Evolutionary conservation across 2,888 invertebrate species (phyloP), one percentile per base, ranked within the genome.

Genomic region (Merodon equestris): DNA sequence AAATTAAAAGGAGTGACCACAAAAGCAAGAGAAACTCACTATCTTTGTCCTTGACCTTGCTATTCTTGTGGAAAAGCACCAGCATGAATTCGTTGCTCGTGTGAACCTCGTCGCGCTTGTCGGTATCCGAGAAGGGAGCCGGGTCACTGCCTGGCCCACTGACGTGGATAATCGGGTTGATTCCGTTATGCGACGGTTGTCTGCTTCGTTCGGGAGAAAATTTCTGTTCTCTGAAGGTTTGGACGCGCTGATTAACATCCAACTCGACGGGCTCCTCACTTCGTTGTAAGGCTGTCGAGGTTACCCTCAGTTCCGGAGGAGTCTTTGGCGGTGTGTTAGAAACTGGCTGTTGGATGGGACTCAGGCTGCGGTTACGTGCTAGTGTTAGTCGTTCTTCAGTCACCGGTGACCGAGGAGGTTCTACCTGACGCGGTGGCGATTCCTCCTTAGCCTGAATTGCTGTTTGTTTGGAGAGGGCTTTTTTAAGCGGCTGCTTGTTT

Each of bases 11-110:
- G 45, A 51, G 19, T 5, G 38, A 57, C 40, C 18, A 18, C 18
- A 5, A 1, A 9, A 36, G 27, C 3, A 27, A 27, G 27, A 2
- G 7, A 27, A 58, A 86, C 85, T 85, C 86, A 89, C 91, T 91
- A 74, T 90, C 90, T 77, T 88, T 88, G 84, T 90, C 87, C 85
- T 90, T 87, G 81, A 88, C 90, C 82, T 90, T 90, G 60, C 90
- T 89, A 64, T 88, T 86, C 9, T 93, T 93, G 85, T 92, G 92
- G 51, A 96, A 90, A 79, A 87, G 87, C 57, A 95, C 94, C 81
- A 95, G 90, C 94, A 96, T 94, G 85, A 95, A 94, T 87, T 96
- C 96, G 58, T 93, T 94, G 88, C 94, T 94, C 44, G 92, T 93
- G 57, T 92, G 91, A 48, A 90, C 87, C 15, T 88, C 90, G 82